These are phyloP conservation scores for Novumbra hubbsi DNA, from an alignment of 2,797 vertebrate genomes.

Conservation along the genomic window DNA sequence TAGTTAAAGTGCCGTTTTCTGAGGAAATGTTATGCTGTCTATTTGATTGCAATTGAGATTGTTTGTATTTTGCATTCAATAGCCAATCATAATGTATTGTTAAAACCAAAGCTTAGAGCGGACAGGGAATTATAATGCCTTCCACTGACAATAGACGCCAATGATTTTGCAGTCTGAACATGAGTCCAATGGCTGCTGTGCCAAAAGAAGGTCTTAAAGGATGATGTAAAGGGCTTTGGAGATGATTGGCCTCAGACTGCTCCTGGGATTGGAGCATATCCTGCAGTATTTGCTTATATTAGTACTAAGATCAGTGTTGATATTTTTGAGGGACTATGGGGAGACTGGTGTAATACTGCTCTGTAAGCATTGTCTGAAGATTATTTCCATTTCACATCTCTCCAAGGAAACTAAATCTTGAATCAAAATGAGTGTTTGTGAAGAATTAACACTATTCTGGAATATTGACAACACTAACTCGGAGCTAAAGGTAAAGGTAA, in stretches of 20 bases:
- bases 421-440: neutral
- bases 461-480: neutral
- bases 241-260: conserved; percentile 37
- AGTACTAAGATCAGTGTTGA: conserved; percentile 40
- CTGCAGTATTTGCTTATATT: conserved; percentile 44
- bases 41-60: conserved; percentile 1
- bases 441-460: neutral
- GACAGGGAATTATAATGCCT: neutral
- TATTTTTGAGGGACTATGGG: conserved; percentile 37
- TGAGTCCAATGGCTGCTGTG: conserved; percentile 11
- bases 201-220: conserved; percentile 32
- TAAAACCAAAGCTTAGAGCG: neutral
- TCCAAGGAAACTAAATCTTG: conserved; percentile 16
- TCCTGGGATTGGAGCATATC: conserved; percentile 31
- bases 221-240: conserved; percentile 38
- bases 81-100: neutral
- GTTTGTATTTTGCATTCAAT: neutral
- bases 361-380: conserved; percentile 24
- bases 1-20: neutral
- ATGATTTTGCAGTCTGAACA: neutral
- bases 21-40: neutral
- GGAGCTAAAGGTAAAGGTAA: neutral
- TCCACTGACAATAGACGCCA: neutral
- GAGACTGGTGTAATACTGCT: conserved; percentile 21
- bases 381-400: conserved; percentile 25